Conservation (phyloP, 2,888 invertebrate species). For the Aproaerema taeniolella region DNA sequence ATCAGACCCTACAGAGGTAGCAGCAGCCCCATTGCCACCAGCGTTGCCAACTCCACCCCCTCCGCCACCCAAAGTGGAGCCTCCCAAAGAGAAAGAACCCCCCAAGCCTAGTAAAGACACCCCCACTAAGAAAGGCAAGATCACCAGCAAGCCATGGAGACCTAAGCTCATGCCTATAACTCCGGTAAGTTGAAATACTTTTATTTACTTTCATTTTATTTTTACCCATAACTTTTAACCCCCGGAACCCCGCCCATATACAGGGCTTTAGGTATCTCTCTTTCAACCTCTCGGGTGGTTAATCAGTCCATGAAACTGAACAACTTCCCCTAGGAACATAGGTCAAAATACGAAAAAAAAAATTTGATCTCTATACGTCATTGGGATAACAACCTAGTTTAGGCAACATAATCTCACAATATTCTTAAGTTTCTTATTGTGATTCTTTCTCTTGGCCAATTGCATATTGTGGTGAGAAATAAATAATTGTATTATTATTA, state of each 20-base stretch:
- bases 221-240: no score
- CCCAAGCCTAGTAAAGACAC: conserved; percentile 35
- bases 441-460: no score
- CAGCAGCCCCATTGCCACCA: conserved; percentile 48
- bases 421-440: no score
- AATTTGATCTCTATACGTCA: no score
- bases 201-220: not conserved
- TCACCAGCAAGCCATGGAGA: conserved; percentile 80
- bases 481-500: not conserved
- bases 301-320: no score
- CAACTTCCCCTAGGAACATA: no score
- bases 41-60: conserved; percentile 46
- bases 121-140: conserved; percentile 25
- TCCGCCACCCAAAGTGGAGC: conserved; percentile 41
- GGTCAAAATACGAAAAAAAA: no score
- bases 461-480: not conserved
- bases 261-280: no score
- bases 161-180: conserved; percentile 84
- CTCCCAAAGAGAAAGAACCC: conserved; percentile 24
- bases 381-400: no score
- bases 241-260: no score
- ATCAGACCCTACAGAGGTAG: conserved; percentile 62
- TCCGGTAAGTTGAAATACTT: conserved; percentile 51
- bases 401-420: no score
- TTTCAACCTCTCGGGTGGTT: no score